Conservation (phyloP, 2,888 invertebrate genomes). For the Drosophila maculinotata region DNA sequence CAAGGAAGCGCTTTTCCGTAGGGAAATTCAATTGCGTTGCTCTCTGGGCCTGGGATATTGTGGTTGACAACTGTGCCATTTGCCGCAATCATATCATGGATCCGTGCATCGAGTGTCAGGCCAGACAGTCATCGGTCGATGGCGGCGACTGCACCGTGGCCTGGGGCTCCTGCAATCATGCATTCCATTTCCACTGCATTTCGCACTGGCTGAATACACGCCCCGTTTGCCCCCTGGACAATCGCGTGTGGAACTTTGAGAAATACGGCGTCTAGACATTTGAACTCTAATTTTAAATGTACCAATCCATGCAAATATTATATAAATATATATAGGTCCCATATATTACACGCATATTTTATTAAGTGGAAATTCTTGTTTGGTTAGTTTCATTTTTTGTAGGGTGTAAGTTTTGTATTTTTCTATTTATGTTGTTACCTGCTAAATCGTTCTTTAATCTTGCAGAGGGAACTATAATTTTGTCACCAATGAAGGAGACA, state of each 20-base stretch:
- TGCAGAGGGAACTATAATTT: too few species aligned
- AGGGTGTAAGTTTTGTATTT: too few species aligned
- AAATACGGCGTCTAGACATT: slow-evolving; percentile 20
- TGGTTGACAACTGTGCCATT: slow-evolving; percentile 44
- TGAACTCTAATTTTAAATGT: neutral
- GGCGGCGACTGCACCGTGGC: slow-evolving; percentile 30
- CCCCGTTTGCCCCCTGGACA: slow-evolving; percentile 43
- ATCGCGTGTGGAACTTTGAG: slow-evolving; percentile 41
- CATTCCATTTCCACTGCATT: slow-evolving; percentile 53
- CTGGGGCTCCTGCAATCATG: slow-evolving; percentile 48
- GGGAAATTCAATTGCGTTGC: slow-evolving; percentile 18
- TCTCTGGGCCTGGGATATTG: slow-evolving; percentile 33
- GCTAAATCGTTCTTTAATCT: too few species aligned
- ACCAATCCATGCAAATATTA: neutral
- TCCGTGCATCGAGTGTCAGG: slow-evolving; percentile 51
- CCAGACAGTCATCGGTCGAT: neutral
- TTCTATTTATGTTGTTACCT: too few species aligned
- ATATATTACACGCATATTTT: too few species aligned
- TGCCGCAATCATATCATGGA: slow-evolving; percentile 51
- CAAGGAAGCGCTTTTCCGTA: slow-evolving; percentile 18
- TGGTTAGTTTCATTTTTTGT: too few species aligned
- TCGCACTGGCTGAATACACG: slow-evolving; percentile 41
- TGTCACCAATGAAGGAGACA: too few species aligned
- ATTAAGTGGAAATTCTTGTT: too few species aligned
- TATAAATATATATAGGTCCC: neutral